phyloP scores from a whole-genome alignment of 2,888 invertebrate species.

The Rapana venosa region DNA sequence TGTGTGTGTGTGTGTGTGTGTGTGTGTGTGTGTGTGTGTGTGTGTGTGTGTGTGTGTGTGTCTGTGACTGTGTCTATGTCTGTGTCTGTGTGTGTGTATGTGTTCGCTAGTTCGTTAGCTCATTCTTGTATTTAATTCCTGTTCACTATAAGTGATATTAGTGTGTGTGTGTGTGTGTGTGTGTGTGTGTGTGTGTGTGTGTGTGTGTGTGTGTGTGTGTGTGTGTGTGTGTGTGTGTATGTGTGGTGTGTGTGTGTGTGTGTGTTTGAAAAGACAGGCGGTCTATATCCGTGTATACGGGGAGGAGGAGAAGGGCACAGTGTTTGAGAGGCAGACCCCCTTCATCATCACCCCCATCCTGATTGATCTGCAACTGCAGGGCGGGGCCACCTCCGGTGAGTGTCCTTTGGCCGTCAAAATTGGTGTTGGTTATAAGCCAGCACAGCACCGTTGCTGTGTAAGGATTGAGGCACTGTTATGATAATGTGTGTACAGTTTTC shows the following conservation, averaged over 20 bases:
- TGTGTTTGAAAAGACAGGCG: background rate
- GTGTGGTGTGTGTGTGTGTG: background rate
- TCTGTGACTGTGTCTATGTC: too few relatives aligned
- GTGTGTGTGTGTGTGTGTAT: background rate
- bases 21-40: too few relatives aligned
- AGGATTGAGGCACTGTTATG: too few relatives aligned
- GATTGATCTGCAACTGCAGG: constrained; percentile 23
- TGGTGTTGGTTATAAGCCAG: too few relatives aligned
- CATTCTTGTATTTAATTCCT: too few relatives aligned
- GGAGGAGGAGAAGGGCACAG: background rate
- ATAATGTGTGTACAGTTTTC: too few relatives aligned
- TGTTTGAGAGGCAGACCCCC: constrained; percentile 27
- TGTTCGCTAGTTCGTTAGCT: too few relatives aligned
- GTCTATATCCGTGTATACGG: constrained; percentile 32
- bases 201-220: background rate
- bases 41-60: too few relatives aligned
- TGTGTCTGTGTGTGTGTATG: too few relatives aligned
- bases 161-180: background rate
- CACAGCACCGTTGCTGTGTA: too few relatives aligned
- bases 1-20: too few relatives aligned
- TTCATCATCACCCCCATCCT: constrained; percentile 22
- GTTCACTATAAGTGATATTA: too few relatives aligned
- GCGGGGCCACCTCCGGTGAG: background rate
- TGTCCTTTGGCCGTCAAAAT: background rate
- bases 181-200: background rate